These are phyloP conservation scores for Cossypha dichroa DNA, from an alignment of 2,797 vertebrate genomes.

Conservation along the genomic window DNA sequence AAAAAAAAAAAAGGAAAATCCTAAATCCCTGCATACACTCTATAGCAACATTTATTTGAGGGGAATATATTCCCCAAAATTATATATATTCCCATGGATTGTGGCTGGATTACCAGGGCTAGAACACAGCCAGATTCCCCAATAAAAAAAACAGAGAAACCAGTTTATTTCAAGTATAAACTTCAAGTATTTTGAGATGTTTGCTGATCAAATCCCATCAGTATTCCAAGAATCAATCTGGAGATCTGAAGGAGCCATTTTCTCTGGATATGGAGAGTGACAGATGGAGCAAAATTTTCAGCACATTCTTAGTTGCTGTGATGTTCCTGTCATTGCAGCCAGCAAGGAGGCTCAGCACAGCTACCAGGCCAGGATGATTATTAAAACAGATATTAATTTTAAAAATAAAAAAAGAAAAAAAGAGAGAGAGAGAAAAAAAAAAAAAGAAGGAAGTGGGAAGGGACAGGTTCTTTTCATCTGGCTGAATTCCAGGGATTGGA, in stretches of 20 bases:
- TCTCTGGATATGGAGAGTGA: not conserved
- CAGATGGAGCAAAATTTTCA: slow-evolving; percentile 25
- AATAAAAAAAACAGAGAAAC: not conserved
- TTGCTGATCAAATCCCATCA: not conserved
- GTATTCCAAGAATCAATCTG: not conserved
- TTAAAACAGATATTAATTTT: not conserved
- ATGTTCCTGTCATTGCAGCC: not conserved
- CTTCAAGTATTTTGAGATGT: not conserved
- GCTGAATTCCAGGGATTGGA: slow-evolving; percentile 30
- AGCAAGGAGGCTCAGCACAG: not conserved
- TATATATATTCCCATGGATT: not conserved
- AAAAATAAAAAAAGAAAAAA: not conserved
- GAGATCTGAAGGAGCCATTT: not conserved
- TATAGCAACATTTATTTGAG: not conserved
- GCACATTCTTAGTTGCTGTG: not conserved
- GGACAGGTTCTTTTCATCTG: slow-evolving; percentile 27
- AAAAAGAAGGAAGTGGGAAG: not conserved
- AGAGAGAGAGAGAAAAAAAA: too few species aligned
- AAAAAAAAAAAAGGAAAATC: fast-evolving
- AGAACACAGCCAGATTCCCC: not conserved
- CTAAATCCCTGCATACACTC: not conserved
- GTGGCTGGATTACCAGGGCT: not conserved
- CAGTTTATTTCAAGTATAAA: not conserved
- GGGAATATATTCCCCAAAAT: not conserved
- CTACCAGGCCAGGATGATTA: not conserved